phyloP scores from a whole-genome alignment of 37 sponge, comb jelly and placozoan species.

The Cliona cf. orientalis region DNA sequence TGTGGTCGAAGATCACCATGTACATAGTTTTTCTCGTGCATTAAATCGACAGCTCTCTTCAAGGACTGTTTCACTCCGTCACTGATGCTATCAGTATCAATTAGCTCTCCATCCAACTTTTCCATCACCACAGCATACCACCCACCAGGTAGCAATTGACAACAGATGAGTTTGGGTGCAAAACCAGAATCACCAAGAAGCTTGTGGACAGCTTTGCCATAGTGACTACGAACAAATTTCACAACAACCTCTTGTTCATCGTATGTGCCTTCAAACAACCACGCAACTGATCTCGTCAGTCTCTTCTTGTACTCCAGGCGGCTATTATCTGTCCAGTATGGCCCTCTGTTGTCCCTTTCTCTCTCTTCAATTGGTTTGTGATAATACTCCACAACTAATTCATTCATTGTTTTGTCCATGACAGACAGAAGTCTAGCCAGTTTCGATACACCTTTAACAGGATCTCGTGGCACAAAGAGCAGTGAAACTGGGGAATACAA shows the following conservation, averaged over 20 bases:
- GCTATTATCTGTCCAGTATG: too few species aligned
- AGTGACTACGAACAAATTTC: background rate
- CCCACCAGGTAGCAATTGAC: background rate
- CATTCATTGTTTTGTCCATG: background rate
- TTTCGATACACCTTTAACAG: background rate
- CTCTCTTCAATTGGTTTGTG: too few species aligned
- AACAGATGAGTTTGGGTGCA: background rate
- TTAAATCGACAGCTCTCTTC: background rate
- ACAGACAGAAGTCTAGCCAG: background rate
- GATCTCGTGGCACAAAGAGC: background rate
- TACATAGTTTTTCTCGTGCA: background rate
- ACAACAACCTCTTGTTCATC: background rate
- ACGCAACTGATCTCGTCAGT: too few species aligned
- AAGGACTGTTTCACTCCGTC: background rate
- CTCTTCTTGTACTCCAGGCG: too few species aligned
- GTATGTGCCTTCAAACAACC: background rate
- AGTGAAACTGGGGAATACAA: background rate
- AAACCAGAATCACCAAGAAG: background rate
- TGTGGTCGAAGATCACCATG: background rate
- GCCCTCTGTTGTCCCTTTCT: too few species aligned
- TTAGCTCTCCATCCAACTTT: background rate
- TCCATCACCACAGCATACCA: background rate
- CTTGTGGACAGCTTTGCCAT: background rate
- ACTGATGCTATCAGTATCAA: background rate
- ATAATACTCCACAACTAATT: too few species aligned